Evolutionary conservation across 1,140 invertebrate species (phyloP), one percentile per base, ranked within the genome.

Genomic region (Neuroterus valhalla): DNA sequence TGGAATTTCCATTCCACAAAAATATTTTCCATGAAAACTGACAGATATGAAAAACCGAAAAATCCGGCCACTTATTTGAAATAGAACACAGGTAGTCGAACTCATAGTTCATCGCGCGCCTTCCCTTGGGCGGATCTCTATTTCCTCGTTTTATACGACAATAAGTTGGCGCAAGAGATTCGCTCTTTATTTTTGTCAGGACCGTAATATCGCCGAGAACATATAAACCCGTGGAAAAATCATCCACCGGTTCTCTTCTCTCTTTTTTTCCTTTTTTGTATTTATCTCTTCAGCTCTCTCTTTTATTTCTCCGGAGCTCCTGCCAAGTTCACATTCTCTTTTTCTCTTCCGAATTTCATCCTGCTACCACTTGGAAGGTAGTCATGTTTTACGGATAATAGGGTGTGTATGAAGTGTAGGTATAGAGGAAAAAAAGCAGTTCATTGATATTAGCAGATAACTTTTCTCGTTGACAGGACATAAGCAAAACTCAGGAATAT

Each of bases 231-330:
- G 66, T 70, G 70, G 52, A 77, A 74, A 68, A 78, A 81, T 78
- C 77, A 78, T 77, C 70, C 71, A 72, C 77, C 78, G 75, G 78
- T 72, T 76, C 74, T 67, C 76, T 72, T 76, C 70, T 72, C n/a
- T 81, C 76, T 79, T 76, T 78, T 78, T 73, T 68, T 68, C 43
- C 75, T 45, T 74, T 70, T 78, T 75, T 81, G 76, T 78, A 69
- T 73, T 62, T 72, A 68, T 70, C 72, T 76, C 66, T 70, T 68
- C 19, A 15, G 12, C 23, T 26, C 48, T 72, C 66, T 66, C 70
- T 76, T 52, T 66, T 68, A 66, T 62, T 26, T 62, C 14, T 31
- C 46, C 52, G 17, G 69, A 72, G 45, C 67, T 38, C 70, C 21
- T 26, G 52, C 42, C 68, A 69, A 76, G 71, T 71, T 52, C 43